phyloP scores from a whole-genome alignment of 2,113 vertebrate genomes.

The Cercocebus atys region DNA sequence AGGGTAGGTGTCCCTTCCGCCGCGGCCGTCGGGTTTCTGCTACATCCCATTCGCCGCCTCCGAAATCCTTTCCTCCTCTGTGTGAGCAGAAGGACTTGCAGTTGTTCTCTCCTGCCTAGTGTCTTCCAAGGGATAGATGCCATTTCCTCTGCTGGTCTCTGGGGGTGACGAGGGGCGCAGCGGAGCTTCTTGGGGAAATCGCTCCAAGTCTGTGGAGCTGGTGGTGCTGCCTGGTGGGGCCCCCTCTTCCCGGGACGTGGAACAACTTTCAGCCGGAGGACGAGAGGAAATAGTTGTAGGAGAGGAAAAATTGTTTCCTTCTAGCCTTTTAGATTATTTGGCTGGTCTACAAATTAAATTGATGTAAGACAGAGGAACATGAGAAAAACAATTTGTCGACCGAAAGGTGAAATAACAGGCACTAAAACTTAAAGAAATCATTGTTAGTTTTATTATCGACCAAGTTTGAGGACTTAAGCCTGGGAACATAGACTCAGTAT shows the following conservation, averaged over 20 bases:
- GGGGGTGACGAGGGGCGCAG: neutral
- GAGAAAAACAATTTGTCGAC: neutral
- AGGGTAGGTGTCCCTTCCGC: neutral
- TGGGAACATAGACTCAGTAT: neutral
- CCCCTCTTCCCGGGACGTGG: neutral
- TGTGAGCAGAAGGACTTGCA: neutral
- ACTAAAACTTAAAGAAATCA: neutral
- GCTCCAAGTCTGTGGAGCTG: neutral
- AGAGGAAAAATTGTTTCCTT: neutral
- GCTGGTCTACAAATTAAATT: neutral
- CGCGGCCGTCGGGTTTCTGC: neutral
- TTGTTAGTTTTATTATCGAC: neutral
- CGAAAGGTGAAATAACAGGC: neutral
- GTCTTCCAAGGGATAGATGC: neutral
- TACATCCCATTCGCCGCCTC: neutral
- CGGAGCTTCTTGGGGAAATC: neutral
- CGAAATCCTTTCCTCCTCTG: neutral
- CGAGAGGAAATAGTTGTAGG: neutral
- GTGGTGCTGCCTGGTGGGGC: neutral
- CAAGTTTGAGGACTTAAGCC: neutral
- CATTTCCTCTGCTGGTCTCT: neutral
- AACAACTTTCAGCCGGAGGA: neutral
- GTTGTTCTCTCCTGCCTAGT: neutral
- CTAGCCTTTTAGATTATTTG: too few relatives aligned
- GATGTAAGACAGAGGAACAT: neutral